Percentiles rank a stretch among this genome's conserved stretches.
These are phyloP conservation scores for Autographa gamma DNA, from an alignment of 2,888 invertebrate species.

Conservation along the genomic window DNA sequence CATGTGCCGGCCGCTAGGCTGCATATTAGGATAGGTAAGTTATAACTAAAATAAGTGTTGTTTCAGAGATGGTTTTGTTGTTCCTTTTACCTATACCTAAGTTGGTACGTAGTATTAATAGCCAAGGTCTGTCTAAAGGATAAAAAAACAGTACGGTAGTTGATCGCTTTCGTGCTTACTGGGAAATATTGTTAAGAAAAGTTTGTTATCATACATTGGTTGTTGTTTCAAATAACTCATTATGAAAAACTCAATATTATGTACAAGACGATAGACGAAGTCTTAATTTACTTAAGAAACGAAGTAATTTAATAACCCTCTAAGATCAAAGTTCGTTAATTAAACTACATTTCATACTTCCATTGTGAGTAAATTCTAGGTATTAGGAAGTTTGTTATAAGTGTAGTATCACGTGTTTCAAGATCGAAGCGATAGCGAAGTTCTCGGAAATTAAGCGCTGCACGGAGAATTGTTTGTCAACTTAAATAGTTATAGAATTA, in stretches of 20 bases:
- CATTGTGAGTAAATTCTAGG: background rate
- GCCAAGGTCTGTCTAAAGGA: no score
- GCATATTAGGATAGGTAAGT: conserved; percentile 91
- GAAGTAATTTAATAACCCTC: background rate
- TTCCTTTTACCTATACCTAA: no score
- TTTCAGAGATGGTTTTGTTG: no score
- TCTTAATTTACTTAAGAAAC: background rate
- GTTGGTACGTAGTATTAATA: no score
- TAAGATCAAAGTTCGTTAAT: conserved; percentile 3
- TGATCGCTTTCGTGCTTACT: no score
- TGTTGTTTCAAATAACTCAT: no score
- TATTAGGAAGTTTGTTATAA: background rate
- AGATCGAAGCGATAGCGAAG: background rate
- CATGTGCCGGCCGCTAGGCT: conserved; percentile 91
- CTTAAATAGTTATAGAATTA: background rate
- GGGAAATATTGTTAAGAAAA: no score
- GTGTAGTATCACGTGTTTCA: background rate
- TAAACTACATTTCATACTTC: background rate
- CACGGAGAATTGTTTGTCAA: background rate
- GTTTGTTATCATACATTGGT: no score
- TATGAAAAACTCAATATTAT: background rate
- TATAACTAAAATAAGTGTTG: no score
- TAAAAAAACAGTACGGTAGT: no score
- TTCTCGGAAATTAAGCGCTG: background rate
- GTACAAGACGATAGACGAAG: background rate